Conservation (phyloP, 2,888 invertebrate species). For the Deilephila porcellus region DNA sequence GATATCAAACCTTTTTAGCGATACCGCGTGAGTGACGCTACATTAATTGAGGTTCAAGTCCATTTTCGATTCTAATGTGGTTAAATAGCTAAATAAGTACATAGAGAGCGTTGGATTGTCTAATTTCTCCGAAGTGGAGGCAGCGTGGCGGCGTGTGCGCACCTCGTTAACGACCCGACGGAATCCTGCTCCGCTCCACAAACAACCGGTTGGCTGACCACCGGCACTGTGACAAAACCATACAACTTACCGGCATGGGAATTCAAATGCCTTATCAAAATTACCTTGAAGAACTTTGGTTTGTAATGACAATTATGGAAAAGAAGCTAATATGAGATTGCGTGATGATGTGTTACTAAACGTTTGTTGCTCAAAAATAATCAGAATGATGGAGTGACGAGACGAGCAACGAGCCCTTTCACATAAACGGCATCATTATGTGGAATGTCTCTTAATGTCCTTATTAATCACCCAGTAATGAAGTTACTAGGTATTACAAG, state of each 20-base stretch:
- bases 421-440: no score
- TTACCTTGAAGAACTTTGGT: no score
- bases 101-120: conserved; percentile 35
- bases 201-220: conserved; percentile 57
- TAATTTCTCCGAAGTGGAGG: conserved; percentile 63
- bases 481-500: no score
- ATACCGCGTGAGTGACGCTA: neutral
- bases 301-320: no score
- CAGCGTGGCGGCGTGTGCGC: conserved; percentile 63
- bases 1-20: neutral
- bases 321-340: no score
- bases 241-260: neutral
- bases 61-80: conserved; percentile 4
- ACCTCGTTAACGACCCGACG: conserved; percentile 73
- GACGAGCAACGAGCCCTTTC: no score
- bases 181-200: conserved; percentile 67
- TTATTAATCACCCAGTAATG: no score
- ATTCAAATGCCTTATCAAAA: neutral
- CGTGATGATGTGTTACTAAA: no score
- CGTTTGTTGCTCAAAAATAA: no score
- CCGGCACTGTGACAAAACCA: conserved; percentile 28
- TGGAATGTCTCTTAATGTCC: no score
- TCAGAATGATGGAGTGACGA: no score
- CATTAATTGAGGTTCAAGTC: conserved; percentile 7
- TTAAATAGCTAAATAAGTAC: conserved; percentile 17